These are phyloP conservation scores for Drosophila kepulauana DNA, from an alignment of 1,140 invertebrate genomes.

Conservation along the genomic window DNA sequence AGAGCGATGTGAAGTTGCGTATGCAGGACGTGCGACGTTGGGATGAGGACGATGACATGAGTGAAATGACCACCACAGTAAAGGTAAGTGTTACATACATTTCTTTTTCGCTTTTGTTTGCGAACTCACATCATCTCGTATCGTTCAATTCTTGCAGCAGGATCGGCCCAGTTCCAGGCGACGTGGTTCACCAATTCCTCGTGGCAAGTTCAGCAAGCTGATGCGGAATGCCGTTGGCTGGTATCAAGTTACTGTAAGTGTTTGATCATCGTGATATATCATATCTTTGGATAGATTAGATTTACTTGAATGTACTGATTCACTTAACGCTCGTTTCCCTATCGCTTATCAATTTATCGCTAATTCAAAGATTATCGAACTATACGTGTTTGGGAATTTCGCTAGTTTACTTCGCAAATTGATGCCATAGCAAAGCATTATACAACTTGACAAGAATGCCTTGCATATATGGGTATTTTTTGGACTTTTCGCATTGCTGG, in stretches of 20 bases:
- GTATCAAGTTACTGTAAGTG: conserved; percentile 83
- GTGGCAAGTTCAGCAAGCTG: conserved; percentile 77
- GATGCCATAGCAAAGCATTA: not conserved
- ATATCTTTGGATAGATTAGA: not conserved
- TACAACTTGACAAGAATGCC: not conserved
- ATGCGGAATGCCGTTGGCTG: conserved; percentile 69
- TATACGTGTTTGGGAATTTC: not conserved
- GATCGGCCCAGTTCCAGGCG: conserved; percentile 61
- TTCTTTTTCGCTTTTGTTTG: no score
- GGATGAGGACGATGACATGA: conserved; percentile 82
- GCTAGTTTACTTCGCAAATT: not conserved
- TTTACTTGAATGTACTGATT: not conserved
- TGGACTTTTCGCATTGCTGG: conserved; percentile 13
- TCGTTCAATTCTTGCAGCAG: conserved; percentile 14
- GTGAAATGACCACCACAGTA: conserved; percentile 55
- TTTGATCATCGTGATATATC: not conserved
- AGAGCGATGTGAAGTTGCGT: conserved; percentile 62
- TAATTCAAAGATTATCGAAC: not conserved
- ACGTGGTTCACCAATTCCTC: conserved; percentile 60
- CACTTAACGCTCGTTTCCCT: not conserved
- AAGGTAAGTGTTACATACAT: conserved; percentile 35
- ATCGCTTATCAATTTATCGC: not conserved
- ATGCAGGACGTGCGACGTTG: conserved; percentile 73
- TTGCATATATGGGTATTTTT: not conserved
- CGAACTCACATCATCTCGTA: no score